Evolutionary conservation across 2,113 vertebrate species (phyloP), one percentile per base, ranked within the genome.

Genomic region (Peromyscus leucopus): DNA sequence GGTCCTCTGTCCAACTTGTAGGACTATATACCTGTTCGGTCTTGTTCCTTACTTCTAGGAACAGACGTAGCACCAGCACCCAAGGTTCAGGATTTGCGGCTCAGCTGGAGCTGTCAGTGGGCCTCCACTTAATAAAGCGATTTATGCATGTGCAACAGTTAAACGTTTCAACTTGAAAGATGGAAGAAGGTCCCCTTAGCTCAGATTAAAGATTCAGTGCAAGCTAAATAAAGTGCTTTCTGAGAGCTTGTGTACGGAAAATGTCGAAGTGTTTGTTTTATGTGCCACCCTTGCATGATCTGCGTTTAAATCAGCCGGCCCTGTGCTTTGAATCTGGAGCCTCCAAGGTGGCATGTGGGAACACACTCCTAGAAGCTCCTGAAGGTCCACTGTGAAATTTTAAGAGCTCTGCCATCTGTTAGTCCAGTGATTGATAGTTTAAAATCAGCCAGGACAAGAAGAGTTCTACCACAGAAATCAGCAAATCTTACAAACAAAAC

Each of bases 401-500:
- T 78, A n/a, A 74, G 39, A 61, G 31, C 83, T 79, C 83, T 87
- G 46, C 67, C 72, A 61, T 86, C 42, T 42, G 84, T 74, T 94
- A 75, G 31, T 94, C 83, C 79, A 93, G 39, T 76, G 51, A 26
- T 26, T 74, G 15, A 95, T 85, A 82, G 33, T 51, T 90, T 87
- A 92, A 83, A 91, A 90, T 87, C 33, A 93, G 13, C 65, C 67
- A 22, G 72, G 22, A 61, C 82, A 57, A 67, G 84, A 92, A 84
- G 93, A 90, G 89, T 95, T 84, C 39, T 19, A 85, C 51, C 11
- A 55, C 46, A 96, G 79, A 98, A 79, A 91, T 83, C 51, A 92
- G 33, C 33, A 97, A 93, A 88, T 57, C 28, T 26, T 94, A 13
- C 7, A 92, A 86, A 88, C 92, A 65, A 51, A 95, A 33, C 57